Percentiles rank a stretch among this genome's conserved stretches.
Evolutionary conservation across 2,113 vertebrate species (phyloP).

Genomic region (Halcyon senegalensis): DNA sequence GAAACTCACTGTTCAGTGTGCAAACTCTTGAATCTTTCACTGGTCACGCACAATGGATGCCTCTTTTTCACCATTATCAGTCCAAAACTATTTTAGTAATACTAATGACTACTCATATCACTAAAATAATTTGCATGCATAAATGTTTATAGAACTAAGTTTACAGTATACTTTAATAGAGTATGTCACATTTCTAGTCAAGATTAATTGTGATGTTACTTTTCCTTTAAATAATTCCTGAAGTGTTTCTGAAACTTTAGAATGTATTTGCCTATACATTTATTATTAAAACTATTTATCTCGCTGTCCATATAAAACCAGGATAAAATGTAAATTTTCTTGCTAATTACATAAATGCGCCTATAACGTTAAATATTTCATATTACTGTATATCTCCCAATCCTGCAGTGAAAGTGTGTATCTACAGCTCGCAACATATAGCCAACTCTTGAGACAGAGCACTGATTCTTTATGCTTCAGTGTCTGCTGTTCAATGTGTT

Average conservation of each 20-base stretch:
- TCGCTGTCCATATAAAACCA: not conserved
- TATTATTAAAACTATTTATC: not conserved
- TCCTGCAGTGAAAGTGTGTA: not conserved
- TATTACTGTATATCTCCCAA: not conserved
- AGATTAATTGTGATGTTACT: not conserved
- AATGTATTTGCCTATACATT: not conserved
- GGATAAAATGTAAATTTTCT: not conserved
- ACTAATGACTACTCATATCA: not conserved
- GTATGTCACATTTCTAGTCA: not conserved
- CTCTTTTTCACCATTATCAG: not conserved
- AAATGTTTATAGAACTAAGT: not conserved
- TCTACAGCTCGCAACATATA: not conserved
- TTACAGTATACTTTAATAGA: not conserved
- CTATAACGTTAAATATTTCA: not conserved
- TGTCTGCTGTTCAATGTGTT: constrained; percentile 24
- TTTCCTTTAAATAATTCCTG: not conserved
- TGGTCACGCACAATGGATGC: not conserved
- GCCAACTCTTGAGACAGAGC: not conserved
- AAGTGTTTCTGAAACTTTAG: not conserved
- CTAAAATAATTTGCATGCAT: not conserved
- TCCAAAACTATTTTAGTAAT: not conserved
- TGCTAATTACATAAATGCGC: not conserved
- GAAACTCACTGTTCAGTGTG: not conserved
- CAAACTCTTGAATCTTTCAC: not conserved
- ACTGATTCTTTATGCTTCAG: not conserved